Evolutionary conservation across 2,888 invertebrate genomes (phyloP), one percentile per base, ranked within the genome.

Genomic region (Xestia ashworthii): DNA sequence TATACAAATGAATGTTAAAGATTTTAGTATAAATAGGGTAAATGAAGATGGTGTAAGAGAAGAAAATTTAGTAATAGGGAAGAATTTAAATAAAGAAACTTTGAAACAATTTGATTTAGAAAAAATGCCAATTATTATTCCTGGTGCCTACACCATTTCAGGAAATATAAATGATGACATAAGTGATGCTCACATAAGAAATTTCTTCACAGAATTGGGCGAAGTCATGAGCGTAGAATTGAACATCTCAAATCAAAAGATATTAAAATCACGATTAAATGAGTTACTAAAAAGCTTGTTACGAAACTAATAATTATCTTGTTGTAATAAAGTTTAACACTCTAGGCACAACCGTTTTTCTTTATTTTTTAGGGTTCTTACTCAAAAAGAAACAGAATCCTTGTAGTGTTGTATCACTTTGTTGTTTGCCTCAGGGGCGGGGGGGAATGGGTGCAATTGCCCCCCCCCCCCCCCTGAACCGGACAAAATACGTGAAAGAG

Each of bases 181-280:
- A 32, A 82, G 55, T 69, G 75, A 82, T 44, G 71, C 65, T 5
- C n/a, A 83, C 25, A 55, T 82, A 19, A 68, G 25, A 75, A 71
- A 44, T 0, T 69, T 82, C 53, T 80, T 75, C 48, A 55, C 1
- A 5, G 83, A 82, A 64, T 62, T 82, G n/a, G 82, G 83, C 0
- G 48, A 55, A 62, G 53, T 80, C 60, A 80, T 75, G 60, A 69
- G 68, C 19, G 1, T 69, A 22, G 82, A 82, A 75, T 69, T 82
- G 12, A n/a, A 80, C 38, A 1, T 50, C 8, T 6, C 5, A 53
- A 75, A 83, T 12, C 64, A 83, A 75, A 68, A 38, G 5, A 14
- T 11, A 44, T 55, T 83, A 60, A 48, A 69, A 69, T 19, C n/a
- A 25, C 58, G 65, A 69, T 60, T 82, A 48, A 83, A 80, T 44